phyloP scores from a whole-genome alignment of 2,113 vertebrate genomes.

The Charadrius vociferus region DNA sequence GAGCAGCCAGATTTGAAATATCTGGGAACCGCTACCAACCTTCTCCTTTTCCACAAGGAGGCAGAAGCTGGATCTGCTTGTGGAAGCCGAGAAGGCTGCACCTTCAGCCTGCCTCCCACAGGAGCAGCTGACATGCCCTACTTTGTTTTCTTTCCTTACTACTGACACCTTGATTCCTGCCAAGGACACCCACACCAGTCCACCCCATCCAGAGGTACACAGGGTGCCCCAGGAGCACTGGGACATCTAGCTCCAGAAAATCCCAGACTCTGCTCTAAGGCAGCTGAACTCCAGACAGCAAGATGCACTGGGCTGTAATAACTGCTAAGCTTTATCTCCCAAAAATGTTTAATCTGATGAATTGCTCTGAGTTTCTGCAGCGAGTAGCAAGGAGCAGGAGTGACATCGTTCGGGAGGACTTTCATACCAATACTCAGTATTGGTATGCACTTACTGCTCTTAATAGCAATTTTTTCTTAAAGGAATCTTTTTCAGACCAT shows the following conservation, averaged over 20 bases:
- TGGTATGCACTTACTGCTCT: background rate
- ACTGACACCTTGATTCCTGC: background rate
- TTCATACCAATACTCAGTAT: background rate
- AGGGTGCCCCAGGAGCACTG: fast-evolving
- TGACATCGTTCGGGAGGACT: background rate
- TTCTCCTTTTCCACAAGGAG: background rate
- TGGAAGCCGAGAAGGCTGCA: background rate
- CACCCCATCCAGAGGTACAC: background rate
- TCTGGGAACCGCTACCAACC: background rate
- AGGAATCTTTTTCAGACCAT: background rate
- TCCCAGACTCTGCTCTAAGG: background rate
- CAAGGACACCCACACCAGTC: background rate
- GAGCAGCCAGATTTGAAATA: background rate
- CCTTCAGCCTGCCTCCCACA: background rate
- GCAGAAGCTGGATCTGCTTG: background rate
- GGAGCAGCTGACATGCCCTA: fast-evolving
- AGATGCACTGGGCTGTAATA: background rate
- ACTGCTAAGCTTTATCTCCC: background rate
- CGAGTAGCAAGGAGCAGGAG: background rate
- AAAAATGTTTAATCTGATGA: background rate
- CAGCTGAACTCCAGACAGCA: background rate
- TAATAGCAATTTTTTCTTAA: background rate
- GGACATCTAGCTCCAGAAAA: background rate
- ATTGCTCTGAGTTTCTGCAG: background rate
- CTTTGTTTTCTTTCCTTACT: background rate